Evolutionary conservation across 2,888 invertebrate species (phyloP), one percentile per base, ranked within the genome.

Genomic region (Cristatella mucedo): DNA sequence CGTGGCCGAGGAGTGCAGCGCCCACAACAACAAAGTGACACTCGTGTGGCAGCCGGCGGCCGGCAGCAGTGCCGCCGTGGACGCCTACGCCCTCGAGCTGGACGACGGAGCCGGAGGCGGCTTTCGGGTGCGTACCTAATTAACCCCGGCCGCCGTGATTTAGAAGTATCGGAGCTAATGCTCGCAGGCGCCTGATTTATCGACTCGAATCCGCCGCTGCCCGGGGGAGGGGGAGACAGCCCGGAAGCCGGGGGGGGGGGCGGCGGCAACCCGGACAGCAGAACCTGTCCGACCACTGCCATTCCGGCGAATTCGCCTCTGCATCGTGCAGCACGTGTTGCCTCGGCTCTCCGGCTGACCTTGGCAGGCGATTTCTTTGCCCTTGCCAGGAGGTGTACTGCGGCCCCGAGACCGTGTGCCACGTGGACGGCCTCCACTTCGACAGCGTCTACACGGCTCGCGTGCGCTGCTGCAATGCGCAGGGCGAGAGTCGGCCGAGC

Each of bases 1-100:
- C 65, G 80, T 89, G 56, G 84, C 89, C 37, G 83, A 87, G 64
- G 86, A 89, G 67, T 95, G 95, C 41, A 85, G 83, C 55, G 86
- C 91, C 33, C 91, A 93, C 71, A 93, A 93, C 69, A 93, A 95
- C 72, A 86, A 87, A 50, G 89, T 93, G 52, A 95, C 93, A 46
- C 77, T 95, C 48, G 87, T 87, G 49, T 95, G 95, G 95, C 80
- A 85, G 61, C 77, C 86, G 47, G 82, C 85, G 36, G 76, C 77
- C 52, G 81, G 80, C 52, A 82, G 81, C 50, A n/a, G n/a, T n/a
- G n/a, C n/a, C n/a, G 79, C 82, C 56, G 81, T 89, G 48, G 87
- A 93, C 61, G 93, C 89, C 6, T 93, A 87, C 68, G 81, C 87
- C 45, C 74, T 95, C 52, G 93, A 95, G 67, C 72, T 95, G 53